These are phyloP conservation scores for Nesospiza acunhae DNA, from an alignment of 2,113 vertebrate genomes.

Conservation along the genomic window DNA sequence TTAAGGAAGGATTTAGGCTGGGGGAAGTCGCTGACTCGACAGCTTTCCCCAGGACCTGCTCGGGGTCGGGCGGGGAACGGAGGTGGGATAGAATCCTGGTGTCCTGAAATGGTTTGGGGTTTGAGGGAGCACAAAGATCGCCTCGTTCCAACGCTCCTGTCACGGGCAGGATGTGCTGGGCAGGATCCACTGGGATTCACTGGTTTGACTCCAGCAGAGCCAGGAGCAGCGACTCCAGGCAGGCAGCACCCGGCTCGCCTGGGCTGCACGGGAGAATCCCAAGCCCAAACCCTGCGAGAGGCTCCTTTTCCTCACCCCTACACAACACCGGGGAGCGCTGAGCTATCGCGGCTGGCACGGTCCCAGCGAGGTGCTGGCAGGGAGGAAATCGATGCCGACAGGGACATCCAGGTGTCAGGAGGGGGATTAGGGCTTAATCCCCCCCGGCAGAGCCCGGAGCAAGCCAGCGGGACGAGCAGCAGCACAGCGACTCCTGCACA, in stretches of 20 bases:
- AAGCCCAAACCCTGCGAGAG: background rate
- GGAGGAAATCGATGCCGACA: background rate
- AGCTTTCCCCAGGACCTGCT: background rate
- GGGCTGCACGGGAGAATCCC: fast-evolving
- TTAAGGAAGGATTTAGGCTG: constrained; percentile 33
- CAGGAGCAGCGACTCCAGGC: background rate
- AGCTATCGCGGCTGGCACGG: background rate
- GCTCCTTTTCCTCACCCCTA: background rate
- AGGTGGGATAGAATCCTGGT: background rate
- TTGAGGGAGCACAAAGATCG: too few species aligned
- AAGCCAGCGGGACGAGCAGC: background rate
- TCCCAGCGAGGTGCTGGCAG: background rate
- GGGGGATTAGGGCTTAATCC: constrained; percentile 58
- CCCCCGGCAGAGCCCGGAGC: background rate
- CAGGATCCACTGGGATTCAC: background rate
- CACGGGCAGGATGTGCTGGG: background rate
- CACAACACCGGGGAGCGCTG: fast-evolving
- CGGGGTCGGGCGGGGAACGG: background rate
- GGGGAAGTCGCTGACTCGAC: background rate
- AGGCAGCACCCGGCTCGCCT: background rate
- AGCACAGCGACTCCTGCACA: background rate
- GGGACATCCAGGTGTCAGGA: constrained; percentile 14
- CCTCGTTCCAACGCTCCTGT: background rate
- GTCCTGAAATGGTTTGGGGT: background rate
- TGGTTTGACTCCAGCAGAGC: background rate